Conservation (phyloP, 2,888 invertebrate species). For the Rhagonycha lutea region DNA sequence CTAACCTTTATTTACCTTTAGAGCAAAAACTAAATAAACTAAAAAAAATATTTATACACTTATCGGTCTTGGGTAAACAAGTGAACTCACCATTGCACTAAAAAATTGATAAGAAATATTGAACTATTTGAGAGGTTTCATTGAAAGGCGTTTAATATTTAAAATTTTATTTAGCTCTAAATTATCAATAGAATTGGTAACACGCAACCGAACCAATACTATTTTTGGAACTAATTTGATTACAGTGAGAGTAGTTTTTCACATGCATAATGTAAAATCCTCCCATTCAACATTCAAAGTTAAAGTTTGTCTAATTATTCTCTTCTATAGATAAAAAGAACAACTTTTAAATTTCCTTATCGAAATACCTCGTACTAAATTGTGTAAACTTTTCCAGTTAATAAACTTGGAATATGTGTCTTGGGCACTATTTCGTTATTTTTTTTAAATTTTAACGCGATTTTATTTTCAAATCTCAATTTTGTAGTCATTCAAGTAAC, state of each 20-base stretch:
- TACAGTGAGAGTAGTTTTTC: not conserved
- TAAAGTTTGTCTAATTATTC: not conserved
- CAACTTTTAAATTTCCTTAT: conserved; percentile 20
- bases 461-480: not conserved
- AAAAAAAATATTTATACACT: not conserved
- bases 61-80: not conserved
- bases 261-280: not conserved
- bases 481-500: not conserved
- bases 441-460: not conserved
- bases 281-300: not conserved
- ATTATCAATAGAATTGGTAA: not conserved
- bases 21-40: not conserved
- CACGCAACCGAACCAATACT: not conserved
- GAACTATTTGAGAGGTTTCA: not conserved
- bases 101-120: not conserved
- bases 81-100: not conserved
- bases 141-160: not conserved
- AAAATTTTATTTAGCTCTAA: not conserved
- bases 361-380: not conserved
- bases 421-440: not conserved
- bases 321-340: not conserved
- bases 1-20: not conserved
- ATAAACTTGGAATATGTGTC: conserved; percentile 4
- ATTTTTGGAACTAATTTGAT: not conserved
- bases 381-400: conserved; percentile 17